These are phyloP conservation scores for Corythornis leucogaster DNA, from an alignment of 2,797 vertebrate genomes.

Conservation along the genomic window DNA sequence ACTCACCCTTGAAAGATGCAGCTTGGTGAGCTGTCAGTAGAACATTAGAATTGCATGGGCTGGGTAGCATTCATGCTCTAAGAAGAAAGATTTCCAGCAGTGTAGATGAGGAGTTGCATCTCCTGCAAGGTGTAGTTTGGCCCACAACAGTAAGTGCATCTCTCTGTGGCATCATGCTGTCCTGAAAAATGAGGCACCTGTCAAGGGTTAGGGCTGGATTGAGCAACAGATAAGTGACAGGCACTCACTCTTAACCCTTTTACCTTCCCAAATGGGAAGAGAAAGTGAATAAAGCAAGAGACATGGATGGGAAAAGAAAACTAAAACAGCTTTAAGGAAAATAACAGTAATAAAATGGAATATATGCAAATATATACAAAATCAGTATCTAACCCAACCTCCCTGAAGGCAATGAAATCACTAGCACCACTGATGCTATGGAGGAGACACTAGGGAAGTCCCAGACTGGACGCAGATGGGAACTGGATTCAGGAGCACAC, in stretches of 20 bases:
- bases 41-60: neutral
- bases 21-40: neutral
- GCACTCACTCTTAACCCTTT: neutral
- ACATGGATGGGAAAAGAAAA: neutral
- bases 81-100: neutral
- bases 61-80: neutral
- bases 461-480: no score
- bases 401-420: neutral
- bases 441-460: no score
- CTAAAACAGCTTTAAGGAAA: neutral
- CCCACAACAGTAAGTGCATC: neutral
- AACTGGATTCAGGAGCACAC: neutral
- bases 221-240: neutral
- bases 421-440: no score
- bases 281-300: neutral
- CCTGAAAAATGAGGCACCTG: neutral
- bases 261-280: neutral
- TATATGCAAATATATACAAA: neutral
- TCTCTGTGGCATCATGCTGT: accelerated
- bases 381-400: neutral
- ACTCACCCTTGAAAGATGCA: neutral
- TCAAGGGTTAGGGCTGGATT: neutral
- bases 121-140: neutral
- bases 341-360: neutral
- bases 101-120: neutral